These are phyloP conservation scores for Ischnura elegans DNA, from an alignment of 2,888 invertebrate species.

Conservation along the genomic window DNA sequence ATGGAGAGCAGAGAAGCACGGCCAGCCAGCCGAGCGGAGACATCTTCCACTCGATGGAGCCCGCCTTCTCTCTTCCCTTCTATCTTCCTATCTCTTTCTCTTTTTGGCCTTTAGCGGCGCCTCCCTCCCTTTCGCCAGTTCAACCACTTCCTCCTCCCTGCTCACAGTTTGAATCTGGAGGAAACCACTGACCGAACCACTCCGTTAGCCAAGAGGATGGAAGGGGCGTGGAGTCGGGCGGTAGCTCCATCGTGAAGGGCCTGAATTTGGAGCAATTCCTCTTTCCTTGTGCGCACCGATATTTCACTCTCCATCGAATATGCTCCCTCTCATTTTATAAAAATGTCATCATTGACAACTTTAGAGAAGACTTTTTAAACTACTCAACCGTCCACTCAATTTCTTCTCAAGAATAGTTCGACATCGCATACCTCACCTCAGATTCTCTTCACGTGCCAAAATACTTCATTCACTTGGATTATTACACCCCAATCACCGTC, in stretches of 20 bases:
- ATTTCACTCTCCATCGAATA: too few species aligned
- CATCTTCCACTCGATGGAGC: constrained; percentile 48
- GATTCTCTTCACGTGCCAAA: too few species aligned
- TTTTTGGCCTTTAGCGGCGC: not conserved
- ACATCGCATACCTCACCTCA: too few species aligned
- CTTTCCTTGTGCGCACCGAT: not conserved
- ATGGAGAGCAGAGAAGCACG: too few species aligned
- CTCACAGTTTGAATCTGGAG: not conserved
- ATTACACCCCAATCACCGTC: too few species aligned
- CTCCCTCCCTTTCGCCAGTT: not conserved
- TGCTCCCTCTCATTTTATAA: too few species aligned
- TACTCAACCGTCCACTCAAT: too few species aligned
- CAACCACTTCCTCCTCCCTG: not conserved
- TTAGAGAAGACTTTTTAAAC: too few species aligned
- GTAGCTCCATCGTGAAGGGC: not conserved
- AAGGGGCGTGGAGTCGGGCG: not conserved
- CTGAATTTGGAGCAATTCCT: too few species aligned
- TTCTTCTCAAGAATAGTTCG: too few species aligned
- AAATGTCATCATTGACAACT: too few species aligned
- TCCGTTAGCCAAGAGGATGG: not conserved
- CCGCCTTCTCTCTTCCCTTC: not conserved
- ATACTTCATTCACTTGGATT: too few species aligned
- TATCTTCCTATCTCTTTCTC: not conserved
- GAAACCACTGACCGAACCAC: constrained; percentile 37
- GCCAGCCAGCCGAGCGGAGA: constrained; percentile 42